Base-by-base conservation (phyloP, 23 tunicate genomes). In the Halocynthia roretzi region DNA sequence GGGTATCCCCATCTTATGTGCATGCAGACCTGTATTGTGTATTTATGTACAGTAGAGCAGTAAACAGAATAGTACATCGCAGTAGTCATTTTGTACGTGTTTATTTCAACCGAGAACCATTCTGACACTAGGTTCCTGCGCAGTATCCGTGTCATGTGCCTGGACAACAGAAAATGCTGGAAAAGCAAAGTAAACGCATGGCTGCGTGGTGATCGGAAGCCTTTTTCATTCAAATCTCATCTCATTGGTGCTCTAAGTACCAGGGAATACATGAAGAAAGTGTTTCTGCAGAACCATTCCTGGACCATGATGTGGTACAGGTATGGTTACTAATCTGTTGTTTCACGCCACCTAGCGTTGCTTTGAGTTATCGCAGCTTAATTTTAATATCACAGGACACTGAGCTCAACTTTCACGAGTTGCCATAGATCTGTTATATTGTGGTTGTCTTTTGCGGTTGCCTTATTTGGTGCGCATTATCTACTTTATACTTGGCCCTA, bases 111-210 rank as follows among this genome's bases (percentile, higher is more conserved):
- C 2, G 44, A 31, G 44, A 31, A 31, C 1, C 44, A 31, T 31
- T 31, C 44, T 31, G 1, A 31, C 44, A 31, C 44, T 67, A 90
- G 97, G 97, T 85, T 90, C 72, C 70, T 90, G 22, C 22, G 68
- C 7, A 90, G 87, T 66, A 90, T 90, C 51, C 86, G 90, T 4
- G 83, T 77, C 11, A 77, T 90, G 84, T 85, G 90, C 73, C 52
- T 90, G 81, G 83, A 82, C 76, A 90, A 90, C 69, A 49, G 65
- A 19, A 90, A 90, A 58, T 90, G 97, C 61, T 90, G 97, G 97
- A 85, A 85, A 76, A 80, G 90, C 62, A 76, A 85, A 48, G 90
- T 84, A 6, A 73, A 87, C 17, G 83, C 86, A 5, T 90, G 97
- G 97, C 54, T 90, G 64, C 81, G 97, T 17, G 97, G 97, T 49